Percentiles rank a stretch among this genome's conserved stretches.
Evolutionary conservation across 2,888 invertebrate genomes (phyloP).

Genomic region (Netelia fuscicornis): DNA sequence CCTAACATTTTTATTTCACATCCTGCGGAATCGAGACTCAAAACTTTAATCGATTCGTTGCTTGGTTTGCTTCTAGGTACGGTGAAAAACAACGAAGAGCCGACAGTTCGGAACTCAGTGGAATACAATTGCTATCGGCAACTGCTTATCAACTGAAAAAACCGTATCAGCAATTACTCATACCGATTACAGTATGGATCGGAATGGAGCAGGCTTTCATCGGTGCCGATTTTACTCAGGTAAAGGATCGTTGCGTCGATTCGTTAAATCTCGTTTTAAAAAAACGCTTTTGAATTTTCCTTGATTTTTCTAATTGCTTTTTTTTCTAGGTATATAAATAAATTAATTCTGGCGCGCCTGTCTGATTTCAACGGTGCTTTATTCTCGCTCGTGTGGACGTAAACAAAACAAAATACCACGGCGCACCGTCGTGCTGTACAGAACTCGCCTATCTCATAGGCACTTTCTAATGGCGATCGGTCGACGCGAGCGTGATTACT

Average conservation of each 20-base stretch:
- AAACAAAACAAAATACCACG: conserved; percentile 3
- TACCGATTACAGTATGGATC: conserved; percentile 98
- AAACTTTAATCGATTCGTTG: conserved; percentile 45
- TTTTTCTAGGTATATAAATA: neutral
- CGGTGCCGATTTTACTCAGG: conserved; percentile 95
- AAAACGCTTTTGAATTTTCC: neutral
- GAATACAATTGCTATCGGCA: conserved; percentile 93
- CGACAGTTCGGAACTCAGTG: conserved; percentile 91
- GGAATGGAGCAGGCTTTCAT: conserved; percentile 99
- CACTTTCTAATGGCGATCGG: conserved; percentile 65
- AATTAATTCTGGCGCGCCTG: no score
- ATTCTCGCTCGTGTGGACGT: no score
- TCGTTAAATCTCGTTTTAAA: neutral
- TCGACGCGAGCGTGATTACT: conserved; percentile 53
- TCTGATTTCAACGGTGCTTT: no score
- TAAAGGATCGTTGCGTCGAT: conserved; percentile 78
- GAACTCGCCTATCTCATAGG: neutral
- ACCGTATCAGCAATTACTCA: conserved; percentile 95
- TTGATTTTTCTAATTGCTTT: neutral
- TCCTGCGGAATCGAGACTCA: neutral
- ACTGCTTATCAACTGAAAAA: conserved; percentile 96
- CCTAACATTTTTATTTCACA: neutral
- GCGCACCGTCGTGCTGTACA: neutral
- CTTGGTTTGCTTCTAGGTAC: conserved; percentile 87
- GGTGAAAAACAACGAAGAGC: conserved; percentile 93